Conservation (phyloP, 2,888 invertebrate species). For the Xestia xanthographa region DNA sequence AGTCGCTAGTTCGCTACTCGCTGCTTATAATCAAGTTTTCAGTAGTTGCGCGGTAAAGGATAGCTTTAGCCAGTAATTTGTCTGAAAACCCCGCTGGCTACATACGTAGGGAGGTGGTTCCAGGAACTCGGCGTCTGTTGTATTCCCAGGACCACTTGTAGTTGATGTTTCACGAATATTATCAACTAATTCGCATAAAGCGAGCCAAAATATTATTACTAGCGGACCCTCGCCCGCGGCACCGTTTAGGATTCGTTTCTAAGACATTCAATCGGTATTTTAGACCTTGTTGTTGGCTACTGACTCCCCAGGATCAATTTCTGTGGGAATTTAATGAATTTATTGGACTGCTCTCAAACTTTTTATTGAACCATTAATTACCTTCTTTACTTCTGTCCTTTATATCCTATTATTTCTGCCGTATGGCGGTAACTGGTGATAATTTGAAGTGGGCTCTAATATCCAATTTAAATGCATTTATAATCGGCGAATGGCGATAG, state of each 20-base stretch:
- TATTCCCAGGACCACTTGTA: conserved; percentile 61
- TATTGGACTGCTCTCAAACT: neutral
- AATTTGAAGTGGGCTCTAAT: conserved; percentile 32
- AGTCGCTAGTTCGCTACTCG: conserved; percentile 23
- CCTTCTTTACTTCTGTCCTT: neutral
- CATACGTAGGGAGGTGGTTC: conserved; percentile 56
- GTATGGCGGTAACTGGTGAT: neutral
- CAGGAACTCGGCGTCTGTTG: conserved; percentile 54
- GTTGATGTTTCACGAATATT: conserved; percentile 64
- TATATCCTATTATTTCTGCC: neutral
- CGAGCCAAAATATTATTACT: conserved; percentile 64
- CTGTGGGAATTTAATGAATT: neutral
- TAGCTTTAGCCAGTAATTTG: conserved; percentile 70
- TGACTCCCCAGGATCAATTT: conserved; percentile 6
- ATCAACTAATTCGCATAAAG: conserved; percentile 67
- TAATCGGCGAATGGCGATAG: conserved; percentile 20
- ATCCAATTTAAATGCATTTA: conserved; percentile 54
- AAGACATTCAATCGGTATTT: conserved; percentile 33
- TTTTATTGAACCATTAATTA: neutral
- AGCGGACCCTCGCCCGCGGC: conserved; percentile 53
- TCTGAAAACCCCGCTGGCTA: conserved; percentile 70
- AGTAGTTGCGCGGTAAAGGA: conserved; percentile 70
- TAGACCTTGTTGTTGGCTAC: conserved; percentile 14
- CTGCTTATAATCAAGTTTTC: conserved; percentile 71
- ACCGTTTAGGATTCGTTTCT: conserved; percentile 35